phyloP scores from a whole-genome alignment of 2,797 vertebrate species.

The Enteromius fasciolatus region DNA sequence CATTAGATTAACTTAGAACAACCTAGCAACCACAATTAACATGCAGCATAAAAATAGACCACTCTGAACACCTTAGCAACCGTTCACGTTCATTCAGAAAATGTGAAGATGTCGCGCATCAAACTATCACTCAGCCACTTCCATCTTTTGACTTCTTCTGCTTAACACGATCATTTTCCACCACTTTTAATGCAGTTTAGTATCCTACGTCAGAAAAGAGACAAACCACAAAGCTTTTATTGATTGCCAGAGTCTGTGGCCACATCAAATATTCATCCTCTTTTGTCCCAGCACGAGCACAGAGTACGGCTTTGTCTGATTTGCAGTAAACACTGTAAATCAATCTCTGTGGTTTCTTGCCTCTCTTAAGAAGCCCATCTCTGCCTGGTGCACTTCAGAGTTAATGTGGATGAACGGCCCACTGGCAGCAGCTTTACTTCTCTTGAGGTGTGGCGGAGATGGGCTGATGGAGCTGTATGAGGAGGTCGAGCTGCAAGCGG shows the following conservation, averaged over 20 bases:
- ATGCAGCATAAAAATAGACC: neutral
- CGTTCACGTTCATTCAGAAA: neutral
- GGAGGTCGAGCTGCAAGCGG: constrained; percentile 2
- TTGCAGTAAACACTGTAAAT: constrained; percentile 48
- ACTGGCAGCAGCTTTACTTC: neutral
- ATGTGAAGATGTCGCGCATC: neutral
- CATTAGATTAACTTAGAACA: neutral
- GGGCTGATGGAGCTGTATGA: constrained; percentile 17
- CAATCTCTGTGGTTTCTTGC: constrained; percentile 40
- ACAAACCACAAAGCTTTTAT: constrained; percentile 54
- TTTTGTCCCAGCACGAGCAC: constrained; percentile 62
- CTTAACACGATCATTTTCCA: constrained; percentile 13
- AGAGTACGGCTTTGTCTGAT: constrained; percentile 54
- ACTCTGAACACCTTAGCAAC: neutral
- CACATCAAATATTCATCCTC: constrained; percentile 68
- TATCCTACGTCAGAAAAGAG: neutral
- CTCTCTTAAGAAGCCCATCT: neutral
- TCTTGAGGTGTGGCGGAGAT: constrained; percentile 2
- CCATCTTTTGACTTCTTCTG: neutral
- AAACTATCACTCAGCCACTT: neutral
- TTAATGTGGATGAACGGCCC: neutral
- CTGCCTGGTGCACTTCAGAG: neutral
- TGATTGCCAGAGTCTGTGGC: constrained; percentile 65
- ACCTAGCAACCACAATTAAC: neutral
- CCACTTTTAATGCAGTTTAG: constrained; percentile 8